Evolutionary conservation across 1,140 invertebrate species (phyloP), one percentile per base, ranked within the genome.

Genomic region (Microplitis demolitor): DNA sequence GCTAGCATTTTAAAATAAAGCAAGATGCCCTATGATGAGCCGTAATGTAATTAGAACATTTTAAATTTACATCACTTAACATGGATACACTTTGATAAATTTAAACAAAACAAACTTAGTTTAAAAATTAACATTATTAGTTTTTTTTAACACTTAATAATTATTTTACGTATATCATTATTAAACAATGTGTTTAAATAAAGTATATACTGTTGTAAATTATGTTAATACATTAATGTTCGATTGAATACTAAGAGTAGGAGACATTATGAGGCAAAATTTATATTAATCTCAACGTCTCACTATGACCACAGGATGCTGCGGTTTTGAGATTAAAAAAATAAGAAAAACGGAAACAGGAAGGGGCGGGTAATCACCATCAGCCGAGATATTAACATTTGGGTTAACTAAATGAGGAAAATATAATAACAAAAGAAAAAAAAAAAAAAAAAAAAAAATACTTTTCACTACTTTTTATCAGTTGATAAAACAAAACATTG

Each of bases 11-110:
- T 72, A 58, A 72, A 77, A 73, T 35, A 24, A 76, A 82, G 82
- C 83, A 76, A 83, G 82, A 81, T 84, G 82, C 83, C 83, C 75
- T 45, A 79, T 84, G 82, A 85, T 73, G 82, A 83, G 82, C 82
- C 78, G 78, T 78, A 81, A 71, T 78, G 81, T 84, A 79, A 75
- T 66, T 78, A 72, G 67, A 58, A 6, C 24, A 24, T 1, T 24
- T 68, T 39, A 63, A 58, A 71, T 76, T 72, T 64, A 6, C 34
- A 66, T 66, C 54, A 45, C 39, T 45, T 45, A 6, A 45, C 39
- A 9, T 45, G 11, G 4, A 39, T 45, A 8, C 8, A 45, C 39
- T 45, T 39, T 24, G 51, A 62, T 62, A 8, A 62, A 11, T n/a
- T 9, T 24, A 24, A 24, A 24, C 24, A 24, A 24, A 24, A 24